Conservation (phyloP, 2,113 vertebrate genomes). For the Brienomyrus longianalis region DNA sequence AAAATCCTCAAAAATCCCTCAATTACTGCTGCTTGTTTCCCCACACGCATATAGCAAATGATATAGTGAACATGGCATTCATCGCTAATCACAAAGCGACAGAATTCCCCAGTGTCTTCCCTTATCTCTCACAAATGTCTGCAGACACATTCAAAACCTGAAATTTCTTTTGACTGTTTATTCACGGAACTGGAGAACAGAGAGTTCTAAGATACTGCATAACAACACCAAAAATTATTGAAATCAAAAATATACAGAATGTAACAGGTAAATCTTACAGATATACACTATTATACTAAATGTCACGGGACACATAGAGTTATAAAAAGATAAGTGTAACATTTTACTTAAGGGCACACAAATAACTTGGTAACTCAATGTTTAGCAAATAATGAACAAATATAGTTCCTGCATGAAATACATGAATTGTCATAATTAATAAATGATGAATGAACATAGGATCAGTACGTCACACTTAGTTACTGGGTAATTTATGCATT, state of each 20-base stretch:
- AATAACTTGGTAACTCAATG: neutral
- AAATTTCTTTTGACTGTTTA: neutral
- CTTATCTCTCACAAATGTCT: neutral
- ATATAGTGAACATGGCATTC: neutral
- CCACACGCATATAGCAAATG: neutral
- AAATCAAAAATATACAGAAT: neutral
- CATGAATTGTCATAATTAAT: neutral
- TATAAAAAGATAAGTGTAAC: neutral
- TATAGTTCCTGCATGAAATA: neutral
- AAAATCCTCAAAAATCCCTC: conserved; percentile 30
- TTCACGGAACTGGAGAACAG: neutral
- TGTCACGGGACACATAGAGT: neutral
- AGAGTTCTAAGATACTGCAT: neutral
- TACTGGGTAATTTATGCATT: neutral
- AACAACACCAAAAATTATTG: neutral
- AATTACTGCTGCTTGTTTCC: conserved; percentile 15
- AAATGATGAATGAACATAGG: neutral
- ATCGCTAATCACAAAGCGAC: neutral
- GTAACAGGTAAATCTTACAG: neutral
- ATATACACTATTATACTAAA: neutral
- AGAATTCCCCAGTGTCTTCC: neutral
- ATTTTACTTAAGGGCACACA: neutral
- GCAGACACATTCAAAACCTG: neutral
- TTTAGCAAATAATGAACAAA: neutral
- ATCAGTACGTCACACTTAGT: neutral